Evolutionary conservation across 2,113 vertebrate species (phyloP), one percentile per base, ranked within the genome.

Genomic region (Fulmarus glacialis): DNA sequence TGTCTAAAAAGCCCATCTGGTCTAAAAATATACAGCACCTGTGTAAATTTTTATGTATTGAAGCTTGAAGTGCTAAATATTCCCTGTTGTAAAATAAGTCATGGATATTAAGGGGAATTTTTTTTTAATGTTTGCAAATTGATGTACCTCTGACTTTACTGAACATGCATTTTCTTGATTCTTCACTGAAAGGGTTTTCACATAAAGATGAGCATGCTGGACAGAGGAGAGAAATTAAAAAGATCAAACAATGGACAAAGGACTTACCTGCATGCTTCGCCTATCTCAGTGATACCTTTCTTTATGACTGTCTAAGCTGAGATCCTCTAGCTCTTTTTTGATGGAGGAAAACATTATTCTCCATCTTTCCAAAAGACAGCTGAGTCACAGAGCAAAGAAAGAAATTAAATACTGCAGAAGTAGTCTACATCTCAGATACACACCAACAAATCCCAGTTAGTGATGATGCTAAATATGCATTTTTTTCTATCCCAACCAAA

Each of bases 1-100:
- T 91, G 34, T 80, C 48, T 92, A 74, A 92, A 79, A 89, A 70
- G 8, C 58, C 87, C 85, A 92, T 93, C 93, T 97, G 89, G 75
- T 52, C 53, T 67, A 64, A 74, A 89, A 88, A 72, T 20, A 56
- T 8, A 47, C 29, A 90, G 18, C 82, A 96, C 66, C 58, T 95
- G 70, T 60, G 53, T 60, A 73, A 63, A 48, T 82, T 64, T 88
- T 90, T 70, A 45, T n/a, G n/a, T 45, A 48, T 59, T 47, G 62
- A 85, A 70, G 24, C 30, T 53, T 84, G 48, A 77, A 74, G 15
- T 80, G 58, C 55, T 89, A 84, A 96, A 74, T 89, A 94, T 50
- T 63, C 15, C 48, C 66, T 67, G 27, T 15, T 90, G 68, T 60
- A 90, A 96, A 95, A 91, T 81, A 92, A 67, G 5, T 53, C 8